Evolutionary conservation across 1,140 invertebrate species (phyloP), one percentile per base, ranked within the genome.

Genomic region (Bacillus rossius): DNA sequence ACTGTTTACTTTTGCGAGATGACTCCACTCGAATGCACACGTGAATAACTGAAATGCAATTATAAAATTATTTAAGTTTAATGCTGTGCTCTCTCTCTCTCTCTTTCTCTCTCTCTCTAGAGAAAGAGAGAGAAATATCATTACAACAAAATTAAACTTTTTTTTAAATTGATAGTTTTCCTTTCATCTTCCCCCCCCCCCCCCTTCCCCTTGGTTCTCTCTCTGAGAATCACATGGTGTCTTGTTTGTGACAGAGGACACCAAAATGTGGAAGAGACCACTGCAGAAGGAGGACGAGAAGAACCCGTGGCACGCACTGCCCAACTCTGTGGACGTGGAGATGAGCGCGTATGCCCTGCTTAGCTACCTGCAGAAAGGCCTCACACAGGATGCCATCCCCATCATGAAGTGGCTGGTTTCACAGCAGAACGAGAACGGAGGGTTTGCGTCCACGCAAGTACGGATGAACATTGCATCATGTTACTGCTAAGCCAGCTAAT

Each of bases 291-390:
- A 71, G 4, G 84, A 85, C 34, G 82, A 83, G 59, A 83, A 84
- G 58, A 89, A 89, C 68, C 88, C 90, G 0, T 89, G 89, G 81
- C 81, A 82, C 48, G 76, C 76, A 23, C 67, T 84, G 41, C 82
- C 87, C 4, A 81, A 85, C 42, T 87, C 88, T 13, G 79, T 89
- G 2, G 90, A 94, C 63, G 84, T 95, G n/a, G 88, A 92, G 71
- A 92, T 92, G 73, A 91, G 92, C 0, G 82, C 92, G 0, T 97
- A 96, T 75, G 90, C 84, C 0, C 72, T 92, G 7, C 70, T 88
- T 1, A 82, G 83, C 1, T 83, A 91, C 66, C 66, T 89, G 1
- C 77, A 79, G 43, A 78, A 82, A 60, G 84, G 84, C 59, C 75
- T 89, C 1, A 69, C 84, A 14, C 74, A 81, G 23, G 85, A 91